Percentiles rank a stretch among this genome's conserved stretches.
Conservation (phyloP, 2,797 vertebrate genomes). For the Leptodactylus fallax region DNA sequence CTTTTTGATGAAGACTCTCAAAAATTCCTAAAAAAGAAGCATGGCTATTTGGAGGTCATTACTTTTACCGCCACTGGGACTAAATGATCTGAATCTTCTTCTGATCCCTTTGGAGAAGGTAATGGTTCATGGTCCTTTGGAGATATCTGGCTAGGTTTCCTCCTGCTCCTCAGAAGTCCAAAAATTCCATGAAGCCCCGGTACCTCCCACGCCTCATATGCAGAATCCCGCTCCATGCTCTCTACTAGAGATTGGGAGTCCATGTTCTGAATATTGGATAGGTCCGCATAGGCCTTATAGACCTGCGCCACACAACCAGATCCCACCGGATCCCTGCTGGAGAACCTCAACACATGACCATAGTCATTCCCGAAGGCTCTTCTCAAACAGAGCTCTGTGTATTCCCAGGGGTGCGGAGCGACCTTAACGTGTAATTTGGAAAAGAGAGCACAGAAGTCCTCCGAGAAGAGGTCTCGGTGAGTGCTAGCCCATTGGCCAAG, state of each 20-base stretch:
- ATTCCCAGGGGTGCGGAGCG: slow-evolving; percentile 85
- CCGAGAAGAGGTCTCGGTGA: slow-evolving; percentile 88
- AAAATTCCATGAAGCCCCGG: slow-evolving; percentile 74
- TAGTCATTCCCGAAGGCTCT: slow-evolving; percentile 88
- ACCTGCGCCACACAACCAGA: slow-evolving; percentile 94
- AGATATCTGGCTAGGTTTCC: slow-evolving; percentile 40
- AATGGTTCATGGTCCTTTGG: slow-evolving; percentile 55
- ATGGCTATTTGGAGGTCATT: slow-evolving; percentile 62
- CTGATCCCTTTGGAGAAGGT: neutral
- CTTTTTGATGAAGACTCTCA: neutral
- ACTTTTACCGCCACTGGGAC: slow-evolving; percentile 93
- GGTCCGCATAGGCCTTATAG: slow-evolving; percentile 85
- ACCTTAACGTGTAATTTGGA: slow-evolving; percentile 87
- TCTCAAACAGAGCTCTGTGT: slow-evolving; percentile 83
- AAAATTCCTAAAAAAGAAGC: neutral
- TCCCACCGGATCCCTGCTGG: slow-evolving; percentile 86
- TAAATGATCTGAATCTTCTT: slow-evolving; percentile 66
- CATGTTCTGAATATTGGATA: slow-evolving; percentile 73
- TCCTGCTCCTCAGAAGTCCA: slow-evolving; percentile 63
- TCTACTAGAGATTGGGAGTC: slow-evolving; percentile 72
- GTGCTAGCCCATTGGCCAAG: slow-evolving; percentile 97
- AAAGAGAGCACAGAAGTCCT: slow-evolving; percentile 87
- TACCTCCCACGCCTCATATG: slow-evolving; percentile 82
- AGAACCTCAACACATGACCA: slow-evolving; percentile 80
- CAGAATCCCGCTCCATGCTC: slow-evolving; percentile 70